Conservation (phyloP, 2,888 invertebrate species). For the Perithous albicinctus region DNA sequence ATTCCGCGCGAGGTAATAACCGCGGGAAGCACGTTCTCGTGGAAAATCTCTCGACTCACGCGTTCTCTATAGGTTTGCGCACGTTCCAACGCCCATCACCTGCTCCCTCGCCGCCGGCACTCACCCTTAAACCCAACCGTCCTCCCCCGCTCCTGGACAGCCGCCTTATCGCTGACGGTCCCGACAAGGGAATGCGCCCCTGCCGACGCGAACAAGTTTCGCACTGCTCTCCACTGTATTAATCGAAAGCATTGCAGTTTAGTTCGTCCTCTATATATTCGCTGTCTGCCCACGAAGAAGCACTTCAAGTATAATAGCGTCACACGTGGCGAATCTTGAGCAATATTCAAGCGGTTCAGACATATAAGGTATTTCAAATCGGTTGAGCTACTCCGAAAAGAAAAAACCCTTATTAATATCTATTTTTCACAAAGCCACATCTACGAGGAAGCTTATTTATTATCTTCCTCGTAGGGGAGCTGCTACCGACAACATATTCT, state of each 20-base stretch:
- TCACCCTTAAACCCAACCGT: no score
- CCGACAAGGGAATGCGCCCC: constrained; percentile 28
- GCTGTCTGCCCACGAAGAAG: constrained; percentile 5
- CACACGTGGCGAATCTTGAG: background rate
- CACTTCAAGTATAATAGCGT: background rate
- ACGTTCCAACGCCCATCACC: constrained; percentile 55
- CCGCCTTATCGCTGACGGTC: constrained; percentile 49
- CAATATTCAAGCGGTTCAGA: background rate
- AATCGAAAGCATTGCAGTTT: constrained; percentile 40
- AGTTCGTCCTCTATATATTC: background rate
- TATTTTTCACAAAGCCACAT: no score
- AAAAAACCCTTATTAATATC: no score
- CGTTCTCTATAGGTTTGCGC: constrained; percentile 55
- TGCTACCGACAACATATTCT: no score
- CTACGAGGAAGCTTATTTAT: no score
- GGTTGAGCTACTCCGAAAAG: no score
- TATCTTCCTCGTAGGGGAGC: no score
- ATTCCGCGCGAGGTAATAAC: constrained; percentile 78
- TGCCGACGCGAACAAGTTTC: constrained; percentile 36
- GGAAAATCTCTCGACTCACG: constrained; percentile 73
- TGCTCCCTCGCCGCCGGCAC: constrained; percentile 6
- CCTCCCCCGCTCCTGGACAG: constrained; percentile 19
- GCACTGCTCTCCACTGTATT: constrained; percentile 18
- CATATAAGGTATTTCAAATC: no score
- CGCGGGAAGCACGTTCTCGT: constrained; percentile 74